Evolutionary conservation across 1,140 invertebrate genomes (phyloP).

Genomic region (Liolophura sinensis): DNA sequence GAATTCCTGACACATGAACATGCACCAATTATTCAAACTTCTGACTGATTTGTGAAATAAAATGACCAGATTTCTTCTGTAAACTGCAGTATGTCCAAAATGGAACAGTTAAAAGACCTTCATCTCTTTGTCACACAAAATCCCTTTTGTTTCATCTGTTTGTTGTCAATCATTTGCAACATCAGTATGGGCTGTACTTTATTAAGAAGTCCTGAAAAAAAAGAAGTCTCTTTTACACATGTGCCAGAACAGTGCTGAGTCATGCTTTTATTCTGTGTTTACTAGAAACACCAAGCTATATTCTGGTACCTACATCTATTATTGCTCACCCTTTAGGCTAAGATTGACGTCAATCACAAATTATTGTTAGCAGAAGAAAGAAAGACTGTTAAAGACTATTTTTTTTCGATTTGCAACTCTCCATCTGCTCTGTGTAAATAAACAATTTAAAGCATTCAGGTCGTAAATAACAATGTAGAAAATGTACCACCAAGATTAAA

Average conservation of each 20-base stretch:
- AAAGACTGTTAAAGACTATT: no score
- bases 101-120: slow-evolving; percentile 1
- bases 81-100: no score
- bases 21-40: neutral
- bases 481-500: neutral
- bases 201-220: slow-evolving; percentile 31
- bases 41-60: neutral
- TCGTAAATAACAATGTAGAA: neutral
- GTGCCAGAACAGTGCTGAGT: no score
- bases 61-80: neutral
- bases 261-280: no score
- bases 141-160: neutral
- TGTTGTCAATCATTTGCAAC: neutral
- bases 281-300: no score
- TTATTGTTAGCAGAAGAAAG: no score
- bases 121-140: neutral
- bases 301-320: no score
- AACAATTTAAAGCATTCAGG: no score
- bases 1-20: neutral
- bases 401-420: no score
- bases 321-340: no score
- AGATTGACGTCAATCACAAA: no score
- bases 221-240: neutral
- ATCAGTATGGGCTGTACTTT: slow-evolving; percentile 36
- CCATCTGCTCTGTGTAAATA: no score